These are phyloP conservation scores for Neoarius graeffei DNA, from an alignment of 2,113 vertebrate species.

Conservation along the genomic window DNA sequence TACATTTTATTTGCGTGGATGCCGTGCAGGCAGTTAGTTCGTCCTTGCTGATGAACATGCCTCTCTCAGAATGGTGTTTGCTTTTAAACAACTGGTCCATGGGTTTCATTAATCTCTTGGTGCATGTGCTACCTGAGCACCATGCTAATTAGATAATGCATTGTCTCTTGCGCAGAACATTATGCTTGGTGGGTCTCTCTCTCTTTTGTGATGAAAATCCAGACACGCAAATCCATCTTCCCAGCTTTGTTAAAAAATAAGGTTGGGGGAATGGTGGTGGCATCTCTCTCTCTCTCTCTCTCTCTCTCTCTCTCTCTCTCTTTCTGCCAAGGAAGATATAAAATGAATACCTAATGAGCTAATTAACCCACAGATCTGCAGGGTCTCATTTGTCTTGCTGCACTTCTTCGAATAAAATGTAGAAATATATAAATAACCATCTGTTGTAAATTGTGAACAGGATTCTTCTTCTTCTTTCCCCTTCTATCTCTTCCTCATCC, in stretches of 20 bases:
- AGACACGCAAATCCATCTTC: slow-evolving; percentile 34
- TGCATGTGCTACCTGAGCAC: slow-evolving; percentile 57
- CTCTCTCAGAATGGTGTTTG: slow-evolving; percentile 12
- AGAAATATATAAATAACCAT: slow-evolving; percentile 61
- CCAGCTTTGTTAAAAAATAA: slow-evolving; percentile 34
- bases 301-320: slow-evolving; percentile 35
- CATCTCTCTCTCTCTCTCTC: slow-evolving; percentile 26
- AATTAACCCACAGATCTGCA: slow-evolving; percentile 61
- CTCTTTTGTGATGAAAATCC: not conserved
- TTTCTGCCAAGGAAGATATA: slow-evolving; percentile 52
- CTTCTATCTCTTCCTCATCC: not conserved
- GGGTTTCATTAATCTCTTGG: slow-evolving; percentile 67
- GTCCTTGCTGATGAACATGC: slow-evolving; percentile 46
- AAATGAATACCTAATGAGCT: slow-evolving; percentile 60
- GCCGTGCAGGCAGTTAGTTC: slow-evolving; percentile 22
- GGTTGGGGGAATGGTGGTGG: slow-evolving; percentile 32
- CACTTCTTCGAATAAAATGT: slow-evolving; percentile 53
- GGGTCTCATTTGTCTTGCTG: slow-evolving; percentile 64
- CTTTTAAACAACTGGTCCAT: slow-evolving; percentile 58
- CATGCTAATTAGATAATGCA: slow-evolving; percentile 67
- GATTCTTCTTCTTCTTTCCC: slow-evolving; percentile 36
- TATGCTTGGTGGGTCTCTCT: slow-evolving; percentile 52
- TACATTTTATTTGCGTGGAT: slow-evolving; percentile 25
- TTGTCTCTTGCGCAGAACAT: slow-evolving; percentile 68
- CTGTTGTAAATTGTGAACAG: slow-evolving; percentile 61